Percentiles rank a stretch among this genome's conserved stretches.
Evolutionary conservation across 1,140 invertebrate species (phyloP).

Genomic region (Vanessa atalanta): DNA sequence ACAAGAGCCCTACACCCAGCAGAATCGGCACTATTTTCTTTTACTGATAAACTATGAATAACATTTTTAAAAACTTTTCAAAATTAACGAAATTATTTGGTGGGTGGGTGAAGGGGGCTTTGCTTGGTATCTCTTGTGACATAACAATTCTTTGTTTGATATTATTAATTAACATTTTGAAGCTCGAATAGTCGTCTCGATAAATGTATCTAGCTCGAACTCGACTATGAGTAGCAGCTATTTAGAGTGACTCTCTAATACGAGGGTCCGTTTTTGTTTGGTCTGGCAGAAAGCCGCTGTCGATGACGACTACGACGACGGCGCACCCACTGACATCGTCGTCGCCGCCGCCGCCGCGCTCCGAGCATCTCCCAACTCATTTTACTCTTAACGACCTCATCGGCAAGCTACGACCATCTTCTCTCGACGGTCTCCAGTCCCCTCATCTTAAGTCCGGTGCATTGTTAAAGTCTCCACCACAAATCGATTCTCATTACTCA

Average conservation of each 20-base stretch:
- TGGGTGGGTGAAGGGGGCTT: constrained; percentile 82
- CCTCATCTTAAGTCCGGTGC: constrained; percentile 74
- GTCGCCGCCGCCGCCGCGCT: constrained; percentile 75
- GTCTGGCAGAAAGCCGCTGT: constrained; percentile 74
- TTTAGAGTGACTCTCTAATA: constrained; percentile 52
- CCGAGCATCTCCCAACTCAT: constrained; percentile 78
- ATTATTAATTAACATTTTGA: constrained; percentile 13
- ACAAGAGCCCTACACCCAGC: constrained; percentile 80
- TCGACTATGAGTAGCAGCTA: constrained; percentile 16
- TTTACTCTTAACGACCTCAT: constrained; percentile 78
- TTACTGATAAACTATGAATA: constrained; percentile 10
- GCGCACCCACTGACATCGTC: constrained; percentile 78
- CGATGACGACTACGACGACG: constrained; percentile 80
- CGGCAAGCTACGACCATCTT: constrained; percentile 77
- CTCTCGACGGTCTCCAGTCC: constrained; percentile 78
- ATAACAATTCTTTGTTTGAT: constrained; percentile 28
- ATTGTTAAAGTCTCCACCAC: constrained; percentile 68
- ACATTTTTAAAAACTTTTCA: constrained; percentile 35
- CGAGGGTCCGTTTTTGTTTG: constrained; percentile 57
- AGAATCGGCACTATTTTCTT: constrained; percentile 48
- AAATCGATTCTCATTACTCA: constrained; percentile 79
- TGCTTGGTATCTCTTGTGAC: constrained; percentile 80
- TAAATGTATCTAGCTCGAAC: constrained; percentile 1
- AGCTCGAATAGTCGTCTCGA: constrained; percentile 5
- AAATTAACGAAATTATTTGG: constrained; percentile 72